Evolutionary conservation across 2,888 invertebrate species (phyloP), one percentile per base, ranked within the genome.

Genomic region (Argyresthia goedartella): DNA sequence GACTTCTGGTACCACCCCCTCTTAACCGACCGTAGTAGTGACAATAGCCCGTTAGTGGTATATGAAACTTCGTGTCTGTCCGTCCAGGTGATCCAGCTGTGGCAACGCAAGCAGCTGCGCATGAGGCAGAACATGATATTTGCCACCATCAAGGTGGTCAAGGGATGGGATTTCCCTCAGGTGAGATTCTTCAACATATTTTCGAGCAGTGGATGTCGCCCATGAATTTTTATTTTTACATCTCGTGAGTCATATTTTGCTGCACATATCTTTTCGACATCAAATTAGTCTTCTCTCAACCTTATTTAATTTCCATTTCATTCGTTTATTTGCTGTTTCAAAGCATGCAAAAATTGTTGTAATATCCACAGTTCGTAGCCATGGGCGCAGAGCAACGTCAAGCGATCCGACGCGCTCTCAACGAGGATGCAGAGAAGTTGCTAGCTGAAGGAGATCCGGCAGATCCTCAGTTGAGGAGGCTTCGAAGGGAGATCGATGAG

Each of bases 101-200:
- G 98, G 98, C 97, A 97, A 76, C 94, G 97, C 81, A 97, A 97
- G 72, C 97, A 98, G 71, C 88, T 97, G 55, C 90, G 97, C 58
- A 91, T 98, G 88, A 85, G 98, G 11, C 97, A 97, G 78, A 98
- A 98, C 76, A 98, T 98, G 98, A 97, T 99, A 63, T 97, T 98
- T 69, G 98, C 98, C 35, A 99, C 98, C 55, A 98, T 99, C 76
- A 96, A 96, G 73, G 97, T 97, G 13, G 97, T 99, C 43, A 96
- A 97, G 81, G 92, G 92, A 59, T 93, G 92, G 92, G 92, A 93
- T 65, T 90, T 96, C 71, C 92, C 94, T 55, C 94, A 95, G 87
- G 92, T 91, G 65, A 42, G 14, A 7, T 47, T 25, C 25, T 25
- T 25, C 25, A 25, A 4, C 2, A 25, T 25, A 25, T 4, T 25